Percentiles rank a stretch among this genome's conserved stretches.
phyloP scores from a whole-genome alignment of 1,140 invertebrate genomes.

The Platorchestia sp. region DNA sequence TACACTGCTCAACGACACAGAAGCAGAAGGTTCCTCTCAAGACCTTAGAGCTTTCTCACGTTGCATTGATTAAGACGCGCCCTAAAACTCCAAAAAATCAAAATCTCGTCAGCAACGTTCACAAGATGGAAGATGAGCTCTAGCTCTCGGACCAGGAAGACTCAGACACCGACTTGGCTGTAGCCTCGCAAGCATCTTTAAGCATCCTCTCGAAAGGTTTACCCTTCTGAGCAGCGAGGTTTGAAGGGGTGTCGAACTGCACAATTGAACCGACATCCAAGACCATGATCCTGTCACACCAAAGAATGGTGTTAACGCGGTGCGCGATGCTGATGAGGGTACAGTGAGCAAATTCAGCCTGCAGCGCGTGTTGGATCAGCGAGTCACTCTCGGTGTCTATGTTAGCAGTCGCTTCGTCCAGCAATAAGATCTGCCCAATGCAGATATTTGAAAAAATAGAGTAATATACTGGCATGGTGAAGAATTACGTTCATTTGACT shows the following conservation, averaged over 20 bases:
- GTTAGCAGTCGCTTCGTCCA: constrained; percentile 76
- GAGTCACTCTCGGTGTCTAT: constrained; percentile 76
- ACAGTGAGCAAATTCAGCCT: constrained; percentile 74
- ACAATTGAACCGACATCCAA: constrained; percentile 70
- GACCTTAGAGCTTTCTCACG: too few relatives aligned
- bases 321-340: constrained; percentile 76
- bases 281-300: constrained; percentile 71
- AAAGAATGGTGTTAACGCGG: constrained; percentile 74
- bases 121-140: not conserved
- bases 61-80: not conserved
- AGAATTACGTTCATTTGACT: not conserved
- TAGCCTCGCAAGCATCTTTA: not conserved
- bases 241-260: constrained; percentile 55
- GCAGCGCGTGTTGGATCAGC: constrained; percentile 78
- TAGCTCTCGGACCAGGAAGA: not conserved
- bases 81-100: not conserved
- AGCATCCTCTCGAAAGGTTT: not conserved
- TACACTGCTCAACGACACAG: too few relatives aligned
- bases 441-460: not conserved
- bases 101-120: not conserved
- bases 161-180: not conserved
- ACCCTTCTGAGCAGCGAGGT: constrained; percentile 24
- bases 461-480: not conserved
- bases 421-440: constrained; percentile 71
- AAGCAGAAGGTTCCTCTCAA: too few relatives aligned